Evolutionary conservation across 2,113 vertebrate species (phyloP), one percentile per base, ranked within the genome.

Genomic region (Boleophthalmus pectinirostris): DNA sequence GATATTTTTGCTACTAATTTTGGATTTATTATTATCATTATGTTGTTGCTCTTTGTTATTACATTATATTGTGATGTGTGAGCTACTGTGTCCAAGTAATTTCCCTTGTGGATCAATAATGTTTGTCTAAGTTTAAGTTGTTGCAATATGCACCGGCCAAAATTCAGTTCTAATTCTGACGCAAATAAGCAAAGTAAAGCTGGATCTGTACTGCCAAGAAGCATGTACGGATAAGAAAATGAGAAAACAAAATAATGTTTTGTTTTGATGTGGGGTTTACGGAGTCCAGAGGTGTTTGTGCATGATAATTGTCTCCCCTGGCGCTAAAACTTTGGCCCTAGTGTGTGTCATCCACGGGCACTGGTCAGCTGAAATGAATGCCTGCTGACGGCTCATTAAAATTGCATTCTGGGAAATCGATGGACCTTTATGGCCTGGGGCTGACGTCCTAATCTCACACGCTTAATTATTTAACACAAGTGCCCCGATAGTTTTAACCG

Each of bases 391-490:
- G 82, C 90, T 93, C 90, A 93, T 94, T 93, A 94, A 93, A 92
- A 92, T 93, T 93, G 88, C 93, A 94, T 92, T 77, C 78, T 82
- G 80, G 82, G 82, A 80, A 92, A 93, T 93, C 91, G 77, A 94
- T 93, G 90, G 87, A 90, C 87, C 92, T 91, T 82, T 85, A 33
- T 78, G 90, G 81, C 88, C 89, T 38, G 56, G 78, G 79, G 90
- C 90, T 90, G 90, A 92, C 86, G 82, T 90, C 88, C 91, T 89
- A 89, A 94, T 93, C 88, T 92, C 88, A 86, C 86, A 71, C 81
- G 73, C 85, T 92, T 93, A 93, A 93, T 94, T 93, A 94, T 93
- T 94, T 88, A 93, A 88, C 82, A 83, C 71, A 24, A 86, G 75
- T 78, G 81, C 65, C 57, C 77, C 77, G 77, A 81, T 69, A 73